Evolutionary conservation across 2,797 vertebrate species (phyloP), one percentile per base, ranked within the genome.

Genomic region (Allobates femoralis): DNA sequence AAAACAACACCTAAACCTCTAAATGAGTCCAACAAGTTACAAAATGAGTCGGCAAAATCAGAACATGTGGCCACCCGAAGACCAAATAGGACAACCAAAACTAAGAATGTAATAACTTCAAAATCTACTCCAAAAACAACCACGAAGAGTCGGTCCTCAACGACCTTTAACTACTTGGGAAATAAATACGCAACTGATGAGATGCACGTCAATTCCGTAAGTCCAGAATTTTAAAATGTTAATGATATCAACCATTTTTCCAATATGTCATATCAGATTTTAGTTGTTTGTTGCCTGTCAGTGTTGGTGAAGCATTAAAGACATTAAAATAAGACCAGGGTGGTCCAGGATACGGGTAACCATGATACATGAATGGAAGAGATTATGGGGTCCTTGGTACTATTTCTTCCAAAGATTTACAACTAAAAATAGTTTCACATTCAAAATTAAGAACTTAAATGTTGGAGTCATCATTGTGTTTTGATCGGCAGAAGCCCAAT

Each of bases 151-250:
- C 11, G 0, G 14, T 19, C 12, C 7, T 15, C 5, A 11, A 62
- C 56, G 10, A 79, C 32, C 32, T 41, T 62, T 11, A 26, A 37
- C n/a, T 41, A n/a, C 30, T 60, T 79, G 77, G 77, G 77, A 34
- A n/a, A 79, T 3, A 79, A 60, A 5, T 79, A 79, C 15, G 77
- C 32, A 6, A 58, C 53, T 0, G 94, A 94, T 4, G 87, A 92
- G 0, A 0, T 74, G 66, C 88, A 10, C 80, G 71, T 15, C 89
- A 86, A 79, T 93, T 89, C 92, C 0, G 95, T 96, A 87, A 94
- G 94, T 78, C 4, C 28, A 23, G 3, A n/a, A 28, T 28, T 16
- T 28, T 12, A 16, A 3, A 32, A 71, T 26, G 67, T 71, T 2
- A 71, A 18, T 23, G 16, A 19, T 67, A 34, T 18, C 15, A 21